Evolutionary conservation across 2,113 vertebrate genomes (phyloP).

Genomic region (Tetrax tetrax): DNA sequence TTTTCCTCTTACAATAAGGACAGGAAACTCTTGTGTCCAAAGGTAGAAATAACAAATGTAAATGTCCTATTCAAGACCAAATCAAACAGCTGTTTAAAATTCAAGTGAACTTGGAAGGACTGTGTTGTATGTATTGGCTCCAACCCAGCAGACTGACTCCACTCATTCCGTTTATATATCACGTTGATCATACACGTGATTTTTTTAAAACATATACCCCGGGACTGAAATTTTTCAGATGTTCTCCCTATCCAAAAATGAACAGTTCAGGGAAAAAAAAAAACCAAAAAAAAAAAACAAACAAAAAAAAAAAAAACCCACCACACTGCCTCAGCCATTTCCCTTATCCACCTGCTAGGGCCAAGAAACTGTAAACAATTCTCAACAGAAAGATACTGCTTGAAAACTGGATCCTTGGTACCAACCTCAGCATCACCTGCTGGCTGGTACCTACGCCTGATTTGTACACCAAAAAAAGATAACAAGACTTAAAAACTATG

Average conservation of each 20-base stretch:
- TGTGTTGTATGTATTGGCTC: not conserved
- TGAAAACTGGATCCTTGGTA: not conserved
- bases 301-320: not conserved
- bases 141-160: not conserved
- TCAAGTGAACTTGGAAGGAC: not conserved
- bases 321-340: not conserved
- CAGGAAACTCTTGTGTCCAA: not conserved
- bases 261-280: not conserved
- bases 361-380: not conserved
- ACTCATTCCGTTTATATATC: not conserved
- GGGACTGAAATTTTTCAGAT: not conserved
- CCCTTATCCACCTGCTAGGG: not conserved
- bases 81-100: not conserved
- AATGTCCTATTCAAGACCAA: not conserved
- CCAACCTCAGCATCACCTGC: not conserved
- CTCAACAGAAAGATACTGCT: not conserved
- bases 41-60: not conserved
- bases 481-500: not conserved
- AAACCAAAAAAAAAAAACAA: not conserved
- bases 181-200: not conserved
- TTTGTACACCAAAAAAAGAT: not conserved
- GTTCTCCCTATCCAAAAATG: not conserved
- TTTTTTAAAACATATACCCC: not conserved
- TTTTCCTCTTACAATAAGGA: not conserved
- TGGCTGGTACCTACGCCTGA: not conserved